Evolutionary conservation across 2,888 invertebrate genomes (phyloP).

Genomic region (Homarus gammarus): DNA sequence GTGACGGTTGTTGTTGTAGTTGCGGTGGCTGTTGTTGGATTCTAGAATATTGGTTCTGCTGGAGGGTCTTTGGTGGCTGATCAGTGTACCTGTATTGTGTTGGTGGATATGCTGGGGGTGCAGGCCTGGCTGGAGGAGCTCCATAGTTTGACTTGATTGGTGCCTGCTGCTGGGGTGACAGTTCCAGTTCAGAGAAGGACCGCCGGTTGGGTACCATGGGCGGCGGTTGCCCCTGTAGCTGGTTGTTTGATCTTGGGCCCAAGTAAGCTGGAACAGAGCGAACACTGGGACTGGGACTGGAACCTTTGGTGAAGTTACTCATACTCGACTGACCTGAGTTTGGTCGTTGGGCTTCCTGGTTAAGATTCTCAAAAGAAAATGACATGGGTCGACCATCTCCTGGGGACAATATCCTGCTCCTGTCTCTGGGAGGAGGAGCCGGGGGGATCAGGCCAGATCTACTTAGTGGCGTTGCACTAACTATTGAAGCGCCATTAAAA

Average conservation of each 20-base stretch:
- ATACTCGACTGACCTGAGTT: constrained; percentile 56
- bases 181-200: constrained; percentile 66
- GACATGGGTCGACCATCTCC: constrained; percentile 73
- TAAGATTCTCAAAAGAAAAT: constrained; percentile 74
- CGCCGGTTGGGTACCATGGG: constrained; percentile 48
- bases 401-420: constrained; percentile 70
- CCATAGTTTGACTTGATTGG: constrained; percentile 12
- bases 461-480: neutral
- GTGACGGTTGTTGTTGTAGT: constrained; percentile 29
- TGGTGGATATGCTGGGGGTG: constrained; percentile 38
- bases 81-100: constrained; percentile 54
- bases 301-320: constrained; percentile 66
- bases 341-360: constrained; percentile 55
- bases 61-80: constrained; percentile 46
- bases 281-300: constrained; percentile 66
- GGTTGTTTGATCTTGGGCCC: constrained; percentile 50
- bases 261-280: constrained; percentile 65
- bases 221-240: constrained; percentile 32
- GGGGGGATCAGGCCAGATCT: constrained; percentile 68
- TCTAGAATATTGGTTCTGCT: constrained; percentile 17
- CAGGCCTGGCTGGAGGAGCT: constrained; percentile 53
- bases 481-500: neutral
- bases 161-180: constrained; percentile 47
- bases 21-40: constrained; percentile 30
- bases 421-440: constrained; percentile 73